Percentiles rank a stretch among this genome's conserved stretches.
phyloP scores from a whole-genome alignment of 2,113 vertebrate species.

The Gadus chalcogrammus region DNA sequence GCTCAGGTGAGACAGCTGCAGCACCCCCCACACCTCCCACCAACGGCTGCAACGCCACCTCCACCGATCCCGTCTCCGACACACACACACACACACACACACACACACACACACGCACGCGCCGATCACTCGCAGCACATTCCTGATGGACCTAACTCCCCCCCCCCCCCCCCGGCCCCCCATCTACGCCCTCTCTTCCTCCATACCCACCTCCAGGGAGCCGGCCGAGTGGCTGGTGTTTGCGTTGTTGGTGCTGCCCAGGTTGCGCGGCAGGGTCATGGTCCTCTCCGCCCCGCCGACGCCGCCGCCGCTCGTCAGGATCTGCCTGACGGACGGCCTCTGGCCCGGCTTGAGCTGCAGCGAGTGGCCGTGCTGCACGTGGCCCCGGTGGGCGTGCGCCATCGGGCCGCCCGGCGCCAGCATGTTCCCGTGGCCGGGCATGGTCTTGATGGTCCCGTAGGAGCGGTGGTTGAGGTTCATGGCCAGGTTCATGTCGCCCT shows the following conservation, averaged over 20 bases:
- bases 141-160: too few relatives aligned
- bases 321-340: slow-evolving; percentile 87
- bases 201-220: slow-evolving; percentile 90
- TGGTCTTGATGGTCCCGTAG: slow-evolving; percentile 88
- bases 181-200: slow-evolving; percentile 3
- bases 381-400: slow-evolving; percentile 63
- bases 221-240: slow-evolving; percentile 88
- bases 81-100: too few relatives aligned
- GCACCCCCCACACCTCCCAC: too few relatives aligned
- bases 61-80: too few relatives aligned
- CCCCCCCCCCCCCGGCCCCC: not conserved
- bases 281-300: slow-evolving; percentile 88
- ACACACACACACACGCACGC: too few relatives aligned
- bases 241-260: slow-evolving; percentile 80
- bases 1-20: too few relatives aligned
- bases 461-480: slow-evolving; percentile 85
- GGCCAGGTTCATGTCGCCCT: slow-evolving; percentile 76
- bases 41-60: too few relatives aligned
- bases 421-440: slow-evolving; percentile 65
- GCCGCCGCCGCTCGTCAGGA: slow-evolving; percentile 82
- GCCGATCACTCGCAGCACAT: too few relatives aligned
- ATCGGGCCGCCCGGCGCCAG: slow-evolving; percentile 51
- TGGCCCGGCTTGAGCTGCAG: slow-evolving; percentile 87
- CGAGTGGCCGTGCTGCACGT: slow-evolving; percentile 79
- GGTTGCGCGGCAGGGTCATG: slow-evolving; percentile 94